Percentiles rank a stretch among this genome's conserved stretches.
Conservation (phyloP, 2,113 vertebrate genomes). For the Pedetes capensis region DNA sequence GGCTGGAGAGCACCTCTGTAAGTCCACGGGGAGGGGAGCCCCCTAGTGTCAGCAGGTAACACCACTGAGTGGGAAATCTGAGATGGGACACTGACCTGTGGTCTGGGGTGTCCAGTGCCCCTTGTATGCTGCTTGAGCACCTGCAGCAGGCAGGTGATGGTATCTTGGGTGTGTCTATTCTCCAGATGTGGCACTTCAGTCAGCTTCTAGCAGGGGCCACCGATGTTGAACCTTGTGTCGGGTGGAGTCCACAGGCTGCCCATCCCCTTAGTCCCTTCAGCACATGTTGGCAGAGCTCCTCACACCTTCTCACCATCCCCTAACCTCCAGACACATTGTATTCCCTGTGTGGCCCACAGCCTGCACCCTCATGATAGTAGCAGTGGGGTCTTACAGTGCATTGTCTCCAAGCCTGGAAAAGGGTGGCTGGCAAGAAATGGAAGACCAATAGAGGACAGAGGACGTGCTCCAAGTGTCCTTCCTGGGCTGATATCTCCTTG, state of each 20-base stretch:
- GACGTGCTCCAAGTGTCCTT: not conserved
- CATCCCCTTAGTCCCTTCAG: not conserved
- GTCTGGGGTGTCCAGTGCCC: not conserved
- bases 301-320: accelerated
- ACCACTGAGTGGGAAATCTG: not conserved
- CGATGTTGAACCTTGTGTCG: too few species aligned
- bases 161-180: accelerated
- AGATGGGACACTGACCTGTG: not conserved
- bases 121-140: not conserved
- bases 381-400: too few species aligned
- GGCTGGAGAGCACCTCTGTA: not conserved
- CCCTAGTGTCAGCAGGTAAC: not conserved
- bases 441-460: not conserved
- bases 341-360: accelerated
- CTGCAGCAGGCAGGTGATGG: not conserved
- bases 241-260: not conserved
- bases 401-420: not conserved
- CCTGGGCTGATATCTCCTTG: accelerated
- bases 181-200: not conserved
- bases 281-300: not conserved
- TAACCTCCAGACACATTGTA: not conserved
- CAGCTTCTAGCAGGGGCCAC: not conserved
- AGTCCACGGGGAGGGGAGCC: not conserved
- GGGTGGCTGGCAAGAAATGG: not conserved
- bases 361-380: not conserved